Base-by-base conservation (phyloP, 2,113 vertebrate genomes). In the Emydocephalus ijimae region DNA sequence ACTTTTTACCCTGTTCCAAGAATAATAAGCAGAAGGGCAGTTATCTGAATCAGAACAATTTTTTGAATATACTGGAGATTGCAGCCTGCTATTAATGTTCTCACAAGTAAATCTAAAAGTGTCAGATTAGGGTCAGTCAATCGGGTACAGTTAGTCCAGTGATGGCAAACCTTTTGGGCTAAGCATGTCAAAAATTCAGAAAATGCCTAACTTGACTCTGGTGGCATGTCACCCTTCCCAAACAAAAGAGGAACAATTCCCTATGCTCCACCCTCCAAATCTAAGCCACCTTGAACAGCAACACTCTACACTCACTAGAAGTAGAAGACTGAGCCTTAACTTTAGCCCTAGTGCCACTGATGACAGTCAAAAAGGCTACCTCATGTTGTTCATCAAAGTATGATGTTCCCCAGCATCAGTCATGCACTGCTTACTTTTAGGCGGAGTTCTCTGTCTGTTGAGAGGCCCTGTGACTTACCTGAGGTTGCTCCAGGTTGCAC, bases 11-110 rank as follows among this genome's bases (percentile, higher is more conserved):
- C 39, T 4, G 12, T 15, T 7, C 39, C 3, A 0, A 45, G 0
- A 0, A 45, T 29, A 0, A 0, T 69, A 52, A 89, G 2, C 52
- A 90, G 2, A 0, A 0, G 0, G 92, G 10, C 0, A 0, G 61
- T 69, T 59, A 93, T 61, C 87, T 59, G 74, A 59, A 93, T 0
- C 0, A 90, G 61, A 94, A 94, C 59, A 55, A 29, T 34, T 91
- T 93, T 89, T 34, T 50, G 48, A 69, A 0, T 14, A 43, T 86
- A 20, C 74, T 89, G 91, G 85, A 91, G 24, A 1, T 12, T 43
- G 18, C 0, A 85, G 93, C 93, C 91, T 92, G 1, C 0, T 0
- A 81, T 81, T 81, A 81, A 39, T 81, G 6, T 81, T 81, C 34
- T 39, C 34, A 81, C 34, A 81, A 69, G 29, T 12, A n/a, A 81